Evolutionary conservation across 1,140 invertebrate genomes (phyloP), one percentile per base, ranked within the genome.

Genomic region (Theocolax elegans): DNA sequence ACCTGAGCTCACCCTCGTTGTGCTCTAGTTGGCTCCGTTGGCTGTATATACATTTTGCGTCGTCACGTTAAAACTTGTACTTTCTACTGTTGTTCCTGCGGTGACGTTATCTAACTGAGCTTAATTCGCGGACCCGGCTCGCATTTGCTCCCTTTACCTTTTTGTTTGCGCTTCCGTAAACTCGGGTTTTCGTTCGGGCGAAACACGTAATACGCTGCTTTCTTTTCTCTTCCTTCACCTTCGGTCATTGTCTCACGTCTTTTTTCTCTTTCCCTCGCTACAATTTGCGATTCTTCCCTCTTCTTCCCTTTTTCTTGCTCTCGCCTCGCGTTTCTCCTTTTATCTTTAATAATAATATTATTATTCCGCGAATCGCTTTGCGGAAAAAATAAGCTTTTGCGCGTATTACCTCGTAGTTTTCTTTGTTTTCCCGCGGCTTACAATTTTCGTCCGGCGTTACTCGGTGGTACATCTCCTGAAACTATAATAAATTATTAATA

Each of bases 281-380:
- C 1, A 17, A 40, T 40, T 60, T 35, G 19, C n/a, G n/a, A n/a
- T n/a, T n/a, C n/a, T n/a, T n/a, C n/a, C n/a, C n/a, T n/a, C n/a
- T 31, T 23, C 75, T 35, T 6, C 23, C 58, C 49, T 19, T 46
- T 59, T 49, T 59, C 23, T 15, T 42, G 40, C 53, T 48, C 35
- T n/a, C n/a, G 21, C 46, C 65, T 35, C 25, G 66, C 25, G 46
- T 31, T 59, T 65, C n/a, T 21, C 13, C 25, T 67, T 54, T 72
- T 74, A 53, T 73, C 73, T 78, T 72, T 76, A 73, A 74, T 76
- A 62, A 62, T 62, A 69, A 19, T 67, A 40, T 42, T 62, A 56
- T 70, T 63, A 46, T 56, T 56, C 49, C 21, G 31, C 25, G 51
- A 70, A 63, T 29, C 17, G 46, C 56, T 53, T 53, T 49, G 25